Base-by-base conservation (phyloP, 2,888 invertebrate genomes). In the Monochamus alternatus region DNA sequence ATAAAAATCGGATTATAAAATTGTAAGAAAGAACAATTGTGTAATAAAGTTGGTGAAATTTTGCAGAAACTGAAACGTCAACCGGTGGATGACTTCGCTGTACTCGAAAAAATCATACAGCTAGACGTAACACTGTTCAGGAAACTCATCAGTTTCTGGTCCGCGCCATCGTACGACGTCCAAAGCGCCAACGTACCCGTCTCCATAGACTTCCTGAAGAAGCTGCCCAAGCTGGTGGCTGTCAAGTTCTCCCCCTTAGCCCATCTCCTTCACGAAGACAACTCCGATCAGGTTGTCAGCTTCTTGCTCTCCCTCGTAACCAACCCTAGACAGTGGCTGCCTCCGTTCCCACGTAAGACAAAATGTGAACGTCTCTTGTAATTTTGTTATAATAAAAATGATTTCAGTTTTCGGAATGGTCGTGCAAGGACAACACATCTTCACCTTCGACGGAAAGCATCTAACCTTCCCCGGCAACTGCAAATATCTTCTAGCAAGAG, bases 391-490 rank as follows among this genome's bases (percentile, higher is more conserved):
- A 22, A 22, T 22, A 22, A 22, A 22, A 22, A 22, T 22, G 22
- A 1, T 22, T 22, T 51, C 90, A 92, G 94, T 94, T 75, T 90
- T 91, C 66, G 97, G 94, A 8, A 91, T 93, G 52, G 87, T 97
- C 3, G 91, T 94, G 10, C 95, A 96, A 86, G 95, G 95, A 1
- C 94, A 95, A 84, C 95, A 97, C 89, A 92, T 96, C 88, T 95
- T 96, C 89, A 97, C 96, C 0, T 97, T 97, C 89, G 98, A 98
- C 88, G 95, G 95, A 0, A 93, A 93, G 81, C 94, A 96, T 86
- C 90, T 94, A 80, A 93, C 94, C 7, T 94, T 96, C 91, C 93
- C 94, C 0, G 97, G 96, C 55, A 91, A 91, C 67, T 98, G 98
- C 90, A 94, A 94, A 85, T 97, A 97, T 88, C 90, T 97, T 0